Percentiles rank a stretch among this genome's conserved stretches.
Evolutionary conservation across 1,140 invertebrate species (phyloP).

Genomic region (Aleiodes sp.): DNA sequence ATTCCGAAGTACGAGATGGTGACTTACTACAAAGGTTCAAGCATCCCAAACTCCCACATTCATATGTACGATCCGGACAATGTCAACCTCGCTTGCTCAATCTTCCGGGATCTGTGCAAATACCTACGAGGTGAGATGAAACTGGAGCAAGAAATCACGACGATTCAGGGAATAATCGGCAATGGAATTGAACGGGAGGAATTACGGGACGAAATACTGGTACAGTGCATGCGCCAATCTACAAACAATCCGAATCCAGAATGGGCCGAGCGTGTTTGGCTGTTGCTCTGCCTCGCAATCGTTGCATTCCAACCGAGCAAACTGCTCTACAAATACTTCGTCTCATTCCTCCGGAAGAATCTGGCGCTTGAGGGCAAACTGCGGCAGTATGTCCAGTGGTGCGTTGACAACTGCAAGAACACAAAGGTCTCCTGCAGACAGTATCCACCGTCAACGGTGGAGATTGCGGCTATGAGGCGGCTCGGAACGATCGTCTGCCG

Average conservation of each 20-base stretch:
- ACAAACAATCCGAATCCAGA: constrained; percentile 87
- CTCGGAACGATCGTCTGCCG: constrained; percentile 93
- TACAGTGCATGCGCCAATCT: constrained; percentile 85
- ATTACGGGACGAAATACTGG: constrained; percentile 87
- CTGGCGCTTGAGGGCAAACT: constrained; percentile 76
- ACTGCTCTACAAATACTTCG: constrained; percentile 79
- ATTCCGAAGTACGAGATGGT: constrained; percentile 94
- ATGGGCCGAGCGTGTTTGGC: constrained; percentile 85
- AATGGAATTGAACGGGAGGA: constrained; percentile 90
- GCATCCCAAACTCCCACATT: constrained; percentile 93
- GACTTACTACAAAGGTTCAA: constrained; percentile 84
- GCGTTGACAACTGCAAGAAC: constrained; percentile 90
- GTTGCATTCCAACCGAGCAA: constrained; percentile 94
- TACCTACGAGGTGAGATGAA: constrained; percentile 88
- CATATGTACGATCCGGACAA: constrained; percentile 96
- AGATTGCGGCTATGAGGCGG: constrained; percentile 92
- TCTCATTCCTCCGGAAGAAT: constrained; percentile 82
- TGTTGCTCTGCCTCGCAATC: constrained; percentile 86
- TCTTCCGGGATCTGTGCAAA: constrained; percentile 90
- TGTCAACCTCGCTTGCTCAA: constrained; percentile 86
- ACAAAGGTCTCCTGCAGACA: constrained; percentile 83
- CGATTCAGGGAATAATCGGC: constrained; percentile 86
- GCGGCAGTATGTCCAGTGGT: constrained; percentile 92
- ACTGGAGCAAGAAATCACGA: constrained; percentile 79
- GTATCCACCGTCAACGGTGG: constrained; percentile 89